phyloP scores from a whole-genome alignment of 2,888 invertebrate species.

The Drosophila bunnanda region DNA sequence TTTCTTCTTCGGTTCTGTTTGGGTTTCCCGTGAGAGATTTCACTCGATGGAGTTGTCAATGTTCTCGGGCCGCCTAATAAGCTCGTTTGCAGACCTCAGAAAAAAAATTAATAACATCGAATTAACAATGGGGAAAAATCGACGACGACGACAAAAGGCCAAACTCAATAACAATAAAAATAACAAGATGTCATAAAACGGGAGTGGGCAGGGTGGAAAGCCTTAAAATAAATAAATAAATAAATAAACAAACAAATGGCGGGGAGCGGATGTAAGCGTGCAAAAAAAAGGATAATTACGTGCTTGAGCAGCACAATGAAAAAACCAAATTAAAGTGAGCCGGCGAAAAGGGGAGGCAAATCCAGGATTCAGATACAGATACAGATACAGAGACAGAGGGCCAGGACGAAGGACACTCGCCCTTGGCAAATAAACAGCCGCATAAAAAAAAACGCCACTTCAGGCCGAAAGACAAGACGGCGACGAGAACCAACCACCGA shows the following conservation, averaged over 20 bases:
- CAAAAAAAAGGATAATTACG: slow-evolving; percentile 77
- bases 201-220: slow-evolving; percentile 43
- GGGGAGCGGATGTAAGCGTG: slow-evolving; percentile 22
- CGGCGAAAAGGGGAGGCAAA: slow-evolving; percentile 19
- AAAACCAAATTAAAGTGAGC: slow-evolving; percentile 69
- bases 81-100: slow-evolving; percentile 64
- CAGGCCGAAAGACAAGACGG: slow-evolving; percentile 36
- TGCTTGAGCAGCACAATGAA: slow-evolving; percentile 72
- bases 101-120: slow-evolving; percentile 62
- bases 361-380: slow-evolving; percentile 1
- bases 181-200: slow-evolving; percentile 79
- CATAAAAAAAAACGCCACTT: slow-evolving; percentile 44
- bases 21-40: slow-evolving; percentile 8
- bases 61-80: slow-evolving; percentile 73
- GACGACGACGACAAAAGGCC: slow-evolving; percentile 61
- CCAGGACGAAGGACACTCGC: slow-evolving; percentile 24
- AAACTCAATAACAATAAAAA: slow-evolving; percentile 81
- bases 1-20: background rate
- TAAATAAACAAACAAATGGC: slow-evolving; percentile 48
- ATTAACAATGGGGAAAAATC: slow-evolving; percentile 37
- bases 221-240: slow-evolving; percentile 61
- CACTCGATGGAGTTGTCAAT: slow-evolving; percentile 64
- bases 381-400: background rate
- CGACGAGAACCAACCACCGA: slow-evolving; percentile 37
- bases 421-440: slow-evolving; percentile 64